These are phyloP conservation scores for Pterocles gutturalis DNA, from an alignment of 2,113 vertebrate species.

Conservation along the genomic window DNA sequence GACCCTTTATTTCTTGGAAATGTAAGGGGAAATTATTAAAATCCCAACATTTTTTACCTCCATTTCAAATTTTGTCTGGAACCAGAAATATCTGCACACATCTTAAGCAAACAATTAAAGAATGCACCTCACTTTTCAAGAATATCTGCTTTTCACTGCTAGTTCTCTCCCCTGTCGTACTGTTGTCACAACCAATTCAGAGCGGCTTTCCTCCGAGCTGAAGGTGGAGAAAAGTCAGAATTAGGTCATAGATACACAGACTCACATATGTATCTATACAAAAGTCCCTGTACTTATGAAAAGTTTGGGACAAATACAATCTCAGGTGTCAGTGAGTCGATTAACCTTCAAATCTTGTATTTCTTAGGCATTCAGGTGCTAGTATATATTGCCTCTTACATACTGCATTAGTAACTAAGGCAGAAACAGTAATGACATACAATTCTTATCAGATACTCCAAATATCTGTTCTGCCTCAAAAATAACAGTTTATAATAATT, in stretches of 20 bases:
- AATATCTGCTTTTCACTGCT: background rate
- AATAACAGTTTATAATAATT: background rate
- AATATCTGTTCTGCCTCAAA: background rate
- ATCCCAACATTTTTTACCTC: background rate
- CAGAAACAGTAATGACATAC: background rate
- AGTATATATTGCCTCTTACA: background rate
- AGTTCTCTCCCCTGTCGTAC: background rate
- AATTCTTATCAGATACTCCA: background rate
- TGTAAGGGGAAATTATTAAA: background rate
- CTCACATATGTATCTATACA: conserved; percentile 13
- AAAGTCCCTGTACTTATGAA: conserved; percentile 47
- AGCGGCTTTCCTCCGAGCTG: background rate
- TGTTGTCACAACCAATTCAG: conserved; percentile 6
- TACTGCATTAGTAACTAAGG: conserved; percentile 33
- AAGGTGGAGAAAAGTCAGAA: conserved; percentile 25
- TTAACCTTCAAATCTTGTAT: conserved; percentile 56
- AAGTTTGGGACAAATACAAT: conserved; percentile 61
- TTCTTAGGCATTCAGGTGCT: conserved; percentile 45
- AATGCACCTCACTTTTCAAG: background rate
- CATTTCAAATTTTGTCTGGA: background rate
- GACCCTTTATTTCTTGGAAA: background rate
- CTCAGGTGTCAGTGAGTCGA: conserved; percentile 50
- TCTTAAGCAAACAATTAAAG: background rate
- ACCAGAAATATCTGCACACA: background rate
- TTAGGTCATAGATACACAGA: conserved; percentile 36